A percentile compares a stretch with the other conserved stretches of the same genome.
phyloP scores from a whole-genome alignment of 2,888 invertebrate genomes.

The Amblyjoppa proteus region DNA sequence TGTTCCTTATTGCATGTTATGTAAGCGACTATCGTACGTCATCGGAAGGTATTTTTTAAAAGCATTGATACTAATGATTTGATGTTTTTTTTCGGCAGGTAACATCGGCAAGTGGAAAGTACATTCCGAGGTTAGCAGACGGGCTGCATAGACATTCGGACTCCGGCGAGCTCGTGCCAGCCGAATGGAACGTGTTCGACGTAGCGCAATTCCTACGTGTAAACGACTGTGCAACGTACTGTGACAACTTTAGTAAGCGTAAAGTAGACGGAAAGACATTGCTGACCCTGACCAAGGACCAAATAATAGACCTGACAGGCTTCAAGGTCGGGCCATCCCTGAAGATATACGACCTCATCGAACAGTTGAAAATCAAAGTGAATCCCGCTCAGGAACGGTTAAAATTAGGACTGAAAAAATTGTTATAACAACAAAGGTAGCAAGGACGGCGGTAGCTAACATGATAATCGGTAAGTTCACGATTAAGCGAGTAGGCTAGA shows the following conservation, averaged over 20 bases:
- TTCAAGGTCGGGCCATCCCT: slow-evolving; percentile 98
- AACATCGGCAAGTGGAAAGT: slow-evolving; percentile 86
- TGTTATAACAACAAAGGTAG: slow-evolving; percentile 86
- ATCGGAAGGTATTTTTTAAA: neutral
- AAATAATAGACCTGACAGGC: slow-evolving; percentile 94
- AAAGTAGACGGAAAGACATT: slow-evolving; percentile 93
- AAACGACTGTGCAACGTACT: slow-evolving; percentile 91
- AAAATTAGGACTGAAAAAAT: slow-evolving; percentile 89
- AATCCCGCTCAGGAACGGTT: slow-evolving; percentile 90
- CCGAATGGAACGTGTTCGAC: slow-evolving; percentile 93
- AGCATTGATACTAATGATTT: slow-evolving; percentile 2
- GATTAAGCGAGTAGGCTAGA: slow-evolving; percentile 69
- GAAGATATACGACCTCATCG: slow-evolving; percentile 96
- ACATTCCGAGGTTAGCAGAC: slow-evolving; percentile 87
- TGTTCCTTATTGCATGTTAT: slow-evolving; percentile 14
- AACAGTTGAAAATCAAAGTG: slow-evolving; percentile 95
- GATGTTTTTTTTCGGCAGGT: slow-evolving; percentile 80
- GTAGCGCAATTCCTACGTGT: slow-evolving; percentile 96
- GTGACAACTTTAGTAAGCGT: slow-evolving; percentile 87
- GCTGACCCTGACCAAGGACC: slow-evolving; percentile 93
- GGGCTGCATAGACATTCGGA: slow-evolving; percentile 85
- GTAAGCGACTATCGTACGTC: neutral
- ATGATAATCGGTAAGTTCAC: slow-evolving; percentile 52
- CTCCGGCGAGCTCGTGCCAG: slow-evolving; percentile 87
- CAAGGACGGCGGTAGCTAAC: slow-evolving; percentile 54